A percentile compares a stretch with the other conserved stretches of the same genome.
Conservation (phyloP, 2,888 invertebrate species). For the Phania funesta region DNA sequence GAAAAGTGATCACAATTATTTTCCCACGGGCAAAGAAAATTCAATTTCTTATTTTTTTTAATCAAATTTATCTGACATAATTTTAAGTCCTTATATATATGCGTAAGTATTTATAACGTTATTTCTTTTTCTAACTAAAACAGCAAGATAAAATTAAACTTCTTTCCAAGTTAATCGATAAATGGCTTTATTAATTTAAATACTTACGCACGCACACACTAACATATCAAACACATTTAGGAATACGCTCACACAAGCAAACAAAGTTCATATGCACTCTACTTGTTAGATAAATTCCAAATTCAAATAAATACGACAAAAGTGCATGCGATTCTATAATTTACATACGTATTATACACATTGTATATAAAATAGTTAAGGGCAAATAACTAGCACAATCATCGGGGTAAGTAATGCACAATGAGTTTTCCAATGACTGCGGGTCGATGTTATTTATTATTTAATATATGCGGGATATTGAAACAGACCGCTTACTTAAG, state of each 20-base stretch:
- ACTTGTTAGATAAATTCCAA: constrained; percentile 41
- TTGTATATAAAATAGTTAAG: background rate
- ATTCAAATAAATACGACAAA: constrained; percentile 37
- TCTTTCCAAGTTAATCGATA: constrained; percentile 55
- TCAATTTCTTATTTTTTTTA: background rate
- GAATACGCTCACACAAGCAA: background rate
- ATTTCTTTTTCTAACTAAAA: no score
- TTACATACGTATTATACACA: no score
- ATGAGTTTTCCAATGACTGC: no score
- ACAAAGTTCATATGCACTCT: constrained; percentile 23
- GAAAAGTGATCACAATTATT: constrained; percentile 23
- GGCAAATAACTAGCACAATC: background rate
- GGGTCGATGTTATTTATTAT: no score
- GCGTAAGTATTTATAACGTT: background rate
- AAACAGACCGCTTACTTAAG: no score
- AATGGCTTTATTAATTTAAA: constrained; percentile 45
- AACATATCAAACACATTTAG: background rate
- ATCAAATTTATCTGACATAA: background rate
- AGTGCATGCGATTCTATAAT: background rate
- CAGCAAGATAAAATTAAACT: constrained; percentile 53
- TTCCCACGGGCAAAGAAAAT: constrained; percentile 46
- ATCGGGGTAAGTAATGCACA: no score
- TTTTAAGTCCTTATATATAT: background rate
- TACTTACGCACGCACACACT: background rate
- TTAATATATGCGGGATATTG: no score